phyloP scores from a whole-genome alignment of 2,113 vertebrate genomes.

The Apeltes quadracus region DNA sequence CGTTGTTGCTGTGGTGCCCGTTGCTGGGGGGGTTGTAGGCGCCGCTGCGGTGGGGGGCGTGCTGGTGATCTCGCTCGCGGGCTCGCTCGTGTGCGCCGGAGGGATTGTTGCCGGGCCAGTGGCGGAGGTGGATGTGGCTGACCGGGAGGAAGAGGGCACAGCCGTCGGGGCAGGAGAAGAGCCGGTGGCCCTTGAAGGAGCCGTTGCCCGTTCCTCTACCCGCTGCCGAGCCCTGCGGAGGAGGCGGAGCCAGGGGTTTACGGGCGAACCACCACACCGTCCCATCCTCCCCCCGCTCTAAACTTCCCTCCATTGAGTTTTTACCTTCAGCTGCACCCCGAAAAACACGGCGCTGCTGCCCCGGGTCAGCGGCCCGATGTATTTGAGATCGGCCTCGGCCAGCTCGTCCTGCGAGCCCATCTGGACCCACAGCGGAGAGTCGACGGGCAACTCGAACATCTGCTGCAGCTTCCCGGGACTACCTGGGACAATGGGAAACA shows the following conservation, averaged over 20 bases:
- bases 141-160: conserved; percentile 79
- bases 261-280: not conserved
- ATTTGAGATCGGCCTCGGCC: conserved; percentile 79
- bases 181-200: conserved; percentile 76
- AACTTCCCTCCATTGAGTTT: not conserved
- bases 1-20: conserved; percentile 19
- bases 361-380: conserved; percentile 72
- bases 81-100: conserved; percentile 19
- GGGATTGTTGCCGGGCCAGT: conserved; percentile 22
- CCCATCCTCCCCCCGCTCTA: no score
- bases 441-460: conserved; percentile 58
- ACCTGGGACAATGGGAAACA: conserved; percentile 10
- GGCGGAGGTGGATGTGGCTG: conserved; percentile 63
- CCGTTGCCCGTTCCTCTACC: conserved; percentile 78
- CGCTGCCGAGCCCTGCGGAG: conserved; percentile 58
- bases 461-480: conserved; percentile 68
- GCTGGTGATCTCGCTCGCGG: conserved; percentile 22
- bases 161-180: conserved; percentile 80
- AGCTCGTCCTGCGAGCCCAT: conserved; percentile 69
- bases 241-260: not conserved
- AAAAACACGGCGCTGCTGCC: conserved; percentile 76
- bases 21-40: conserved; percentile 14
- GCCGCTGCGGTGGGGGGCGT: not conserved
- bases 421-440: conserved; percentile 74
- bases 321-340: conserved; percentile 83